Evolutionary conservation across 2,113 vertebrate genomes (phyloP).

Genomic region (Carollia perspicillata): DNA sequence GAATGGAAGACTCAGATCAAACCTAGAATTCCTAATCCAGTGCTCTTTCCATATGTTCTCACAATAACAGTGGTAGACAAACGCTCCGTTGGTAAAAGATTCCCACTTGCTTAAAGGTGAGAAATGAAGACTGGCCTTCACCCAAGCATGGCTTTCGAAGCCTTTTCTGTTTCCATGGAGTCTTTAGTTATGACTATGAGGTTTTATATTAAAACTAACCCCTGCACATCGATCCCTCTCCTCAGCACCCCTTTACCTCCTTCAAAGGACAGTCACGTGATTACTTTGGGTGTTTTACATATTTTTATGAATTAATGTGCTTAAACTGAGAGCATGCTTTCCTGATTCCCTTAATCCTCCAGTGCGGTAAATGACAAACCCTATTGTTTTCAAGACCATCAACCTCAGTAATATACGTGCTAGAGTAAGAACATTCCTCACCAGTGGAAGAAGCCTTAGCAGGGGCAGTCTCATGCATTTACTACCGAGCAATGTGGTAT

Average conservation of each 20-base stretch:
- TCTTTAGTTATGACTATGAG: background rate
- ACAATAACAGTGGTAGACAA: background rate
- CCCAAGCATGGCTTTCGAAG: background rate
- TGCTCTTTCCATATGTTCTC: background rate
- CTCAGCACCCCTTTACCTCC: background rate
- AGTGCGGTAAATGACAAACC: slow-evolving; percentile 3
- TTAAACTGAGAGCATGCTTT: background rate
- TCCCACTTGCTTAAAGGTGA: background rate
- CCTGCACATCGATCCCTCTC: fast-evolving
- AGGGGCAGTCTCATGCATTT: slow-evolving; percentile 13
- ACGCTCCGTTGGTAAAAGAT: background rate
- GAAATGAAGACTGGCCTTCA: background rate
- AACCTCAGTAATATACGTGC: background rate
- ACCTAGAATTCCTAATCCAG: background rate
- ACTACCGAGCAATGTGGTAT: slow-evolving; percentile 26
- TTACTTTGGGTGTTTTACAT: background rate
- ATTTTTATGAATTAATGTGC: background rate
- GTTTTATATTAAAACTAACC: background rate
- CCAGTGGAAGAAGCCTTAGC: background rate
- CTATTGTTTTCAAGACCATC: background rate
- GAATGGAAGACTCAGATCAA: background rate
- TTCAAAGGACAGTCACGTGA: background rate
- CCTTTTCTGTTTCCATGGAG: background rate
- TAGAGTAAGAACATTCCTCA: background rate
- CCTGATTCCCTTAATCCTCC: background rate